These are phyloP conservation scores for Henicopernis longicauda DNA, from an alignment of 2,113 vertebrate genomes.

Conservation along the genomic window DNA sequence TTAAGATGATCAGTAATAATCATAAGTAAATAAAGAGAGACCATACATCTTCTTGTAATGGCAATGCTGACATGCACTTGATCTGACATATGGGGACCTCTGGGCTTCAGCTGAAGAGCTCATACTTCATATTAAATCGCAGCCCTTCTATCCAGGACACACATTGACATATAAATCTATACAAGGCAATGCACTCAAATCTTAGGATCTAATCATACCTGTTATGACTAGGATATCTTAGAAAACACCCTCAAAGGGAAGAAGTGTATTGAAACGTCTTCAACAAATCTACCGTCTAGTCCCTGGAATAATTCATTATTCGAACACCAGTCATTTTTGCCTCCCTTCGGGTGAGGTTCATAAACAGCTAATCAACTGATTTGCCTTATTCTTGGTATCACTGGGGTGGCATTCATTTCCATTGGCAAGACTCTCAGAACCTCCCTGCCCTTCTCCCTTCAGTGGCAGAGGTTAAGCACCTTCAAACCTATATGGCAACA, in stretches of 20 bases:
- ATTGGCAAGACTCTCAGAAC: not conserved
- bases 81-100: conserved; percentile 46
- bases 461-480: not conserved
- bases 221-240: fast-evolving
- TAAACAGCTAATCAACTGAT: fast-evolving
- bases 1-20: conserved; percentile 86
- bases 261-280: not conserved
- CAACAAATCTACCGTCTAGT: fast-evolving
- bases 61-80: conserved; percentile 12
- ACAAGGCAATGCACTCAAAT: not conserved
- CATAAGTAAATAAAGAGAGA: conserved; percentile 77
- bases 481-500: not conserved
- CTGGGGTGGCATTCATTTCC: not conserved
- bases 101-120: not conserved
- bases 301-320: not conserved
- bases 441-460: not conserved
- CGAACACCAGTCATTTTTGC: fast-evolving
- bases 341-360: not conserved
- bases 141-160: not conserved
- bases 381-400: not conserved
- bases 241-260: not conserved
- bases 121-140: not conserved
- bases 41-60: conserved; percentile 60
- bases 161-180: not conserved
- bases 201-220: not conserved